A percentile compares a stretch with the other conserved stretches of the same genome.
phyloP scores from a whole-genome alignment of 1,140 invertebrate genomes.

The Diorhabda elongata region DNA sequence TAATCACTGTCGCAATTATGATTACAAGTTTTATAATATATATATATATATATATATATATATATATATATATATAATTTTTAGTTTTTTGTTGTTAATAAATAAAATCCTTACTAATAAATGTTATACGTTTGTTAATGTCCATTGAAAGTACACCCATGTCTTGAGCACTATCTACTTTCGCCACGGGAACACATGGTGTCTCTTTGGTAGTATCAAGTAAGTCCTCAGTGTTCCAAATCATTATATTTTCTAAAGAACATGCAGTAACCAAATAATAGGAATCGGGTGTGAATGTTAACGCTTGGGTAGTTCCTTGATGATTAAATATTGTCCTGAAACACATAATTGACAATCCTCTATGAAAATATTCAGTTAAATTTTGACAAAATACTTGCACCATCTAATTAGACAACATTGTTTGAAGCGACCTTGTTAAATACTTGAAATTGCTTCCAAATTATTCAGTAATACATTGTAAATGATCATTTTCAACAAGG shows the following conservation, averaged over 20 bases:
- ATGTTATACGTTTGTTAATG: slow-evolving; percentile 50
- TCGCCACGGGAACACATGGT: slow-evolving; percentile 42
- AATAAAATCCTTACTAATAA: slow-evolving; percentile 39
- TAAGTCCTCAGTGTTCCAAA: slow-evolving; percentile 58
- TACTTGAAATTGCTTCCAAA: no score
- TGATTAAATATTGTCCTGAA: slow-evolving; percentile 61
- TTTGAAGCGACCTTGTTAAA: no score
- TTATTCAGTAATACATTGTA: no score
- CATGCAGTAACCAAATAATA: slow-evolving; percentile 63
- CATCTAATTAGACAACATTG: no score
- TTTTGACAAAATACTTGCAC: no score
- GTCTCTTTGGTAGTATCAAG: slow-evolving; percentile 47
- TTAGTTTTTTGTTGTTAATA: neutral
- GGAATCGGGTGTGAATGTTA: slow-evolving; percentile 64
- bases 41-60: no score
- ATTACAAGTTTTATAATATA: no score
- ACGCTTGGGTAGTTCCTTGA: slow-evolving; percentile 61
- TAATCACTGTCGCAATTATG: no score
- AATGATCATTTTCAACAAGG: no score
- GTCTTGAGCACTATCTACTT: slow-evolving; percentile 67
- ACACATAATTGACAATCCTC: slow-evolving; percentile 16
- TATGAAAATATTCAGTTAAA: no score
- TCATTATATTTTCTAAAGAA: slow-evolving; percentile 59
- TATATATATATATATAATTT: no score
- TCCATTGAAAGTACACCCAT: slow-evolving; percentile 67